Conservation (phyloP, 1,140 invertebrate genomes). For the Mizuhopecten yessoensis region DNA sequence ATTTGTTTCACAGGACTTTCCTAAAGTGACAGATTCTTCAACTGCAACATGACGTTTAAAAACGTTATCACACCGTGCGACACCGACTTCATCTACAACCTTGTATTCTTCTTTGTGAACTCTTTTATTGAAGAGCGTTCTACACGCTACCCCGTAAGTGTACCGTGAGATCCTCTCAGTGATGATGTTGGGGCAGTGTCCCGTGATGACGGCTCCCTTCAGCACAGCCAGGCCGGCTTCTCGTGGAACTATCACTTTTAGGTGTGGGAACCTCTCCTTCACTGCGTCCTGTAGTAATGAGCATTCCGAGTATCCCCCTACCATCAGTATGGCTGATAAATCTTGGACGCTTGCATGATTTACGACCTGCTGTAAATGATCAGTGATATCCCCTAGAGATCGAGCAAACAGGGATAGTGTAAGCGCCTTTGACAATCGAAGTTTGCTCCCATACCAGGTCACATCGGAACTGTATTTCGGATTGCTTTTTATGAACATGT, state of each 20-base stretch:
- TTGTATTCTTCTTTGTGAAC: slow-evolving; percentile 26
- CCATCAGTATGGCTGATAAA: slow-evolving; percentile 47
- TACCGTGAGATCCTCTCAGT: slow-evolving; percentile 3
- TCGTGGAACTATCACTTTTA: slow-evolving; percentile 43
- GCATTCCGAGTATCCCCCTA: slow-evolving; percentile 54
- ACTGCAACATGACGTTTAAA: slow-evolving; percentile 41
- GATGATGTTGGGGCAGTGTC: slow-evolving; percentile 43
- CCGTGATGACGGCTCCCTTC: slow-evolving; percentile 57
- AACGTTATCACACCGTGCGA: not conserved
- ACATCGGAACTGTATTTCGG: not conserved
- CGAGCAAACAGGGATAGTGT: not conserved
- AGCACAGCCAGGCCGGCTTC: slow-evolving; percentile 51
- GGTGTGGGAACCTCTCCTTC: not conserved
- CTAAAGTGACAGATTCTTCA: slow-evolving; percentile 22
- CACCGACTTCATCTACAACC: not conserved
- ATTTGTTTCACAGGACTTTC: not conserved
- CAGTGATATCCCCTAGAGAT: not conserved
- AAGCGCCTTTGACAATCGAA: slow-evolving; percentile 31
- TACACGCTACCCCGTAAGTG: slow-evolving; percentile 42
- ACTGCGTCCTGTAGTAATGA: slow-evolving; percentile 41
- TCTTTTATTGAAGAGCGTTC: not conserved
- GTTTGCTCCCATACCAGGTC: slow-evolving; percentile 29
- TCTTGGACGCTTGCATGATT: not conserved
- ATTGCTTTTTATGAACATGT: too few species aligned
- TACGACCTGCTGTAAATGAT: slow-evolving; percentile 32